Percentiles rank a stretch among this genome's conserved stretches.
These are phyloP conservation scores for Calephelis nemesis DNA, from an alignment of 1,140 invertebrate genomes.

Conservation along the genomic window DNA sequence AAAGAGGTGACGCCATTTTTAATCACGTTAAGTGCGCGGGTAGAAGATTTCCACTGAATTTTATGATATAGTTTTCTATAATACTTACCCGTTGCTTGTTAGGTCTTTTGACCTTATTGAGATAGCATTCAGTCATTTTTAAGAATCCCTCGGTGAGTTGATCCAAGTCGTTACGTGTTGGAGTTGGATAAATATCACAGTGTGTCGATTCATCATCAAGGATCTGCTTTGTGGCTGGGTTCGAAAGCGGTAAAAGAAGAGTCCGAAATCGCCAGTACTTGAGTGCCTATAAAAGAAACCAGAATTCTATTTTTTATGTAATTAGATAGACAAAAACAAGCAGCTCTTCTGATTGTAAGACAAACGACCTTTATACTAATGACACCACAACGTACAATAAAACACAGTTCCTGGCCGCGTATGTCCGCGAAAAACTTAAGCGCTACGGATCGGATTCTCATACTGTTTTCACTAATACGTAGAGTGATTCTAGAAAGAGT, in stretches of 20 bases:
- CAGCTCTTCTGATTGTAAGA: too few relatives aligned
- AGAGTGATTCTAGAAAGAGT: too few relatives aligned
- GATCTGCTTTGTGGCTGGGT: conserved; percentile 86
- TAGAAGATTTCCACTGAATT: not conserved
- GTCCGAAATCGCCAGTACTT: conserved; percentile 98
- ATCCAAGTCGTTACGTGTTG: conserved; percentile 85
- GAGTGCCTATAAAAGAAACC: conserved; percentile 81
- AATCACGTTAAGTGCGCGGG: too few relatives aligned
- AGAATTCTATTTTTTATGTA: not conserved
- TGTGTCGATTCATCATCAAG: conserved; percentile 83
- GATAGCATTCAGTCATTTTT: conserved; percentile 91
- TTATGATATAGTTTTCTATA: not conserved
- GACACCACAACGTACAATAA: too few relatives aligned
- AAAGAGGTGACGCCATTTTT: too few relatives aligned
- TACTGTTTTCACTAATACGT: too few relatives aligned
- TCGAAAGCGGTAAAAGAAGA: conserved; percentile 89
- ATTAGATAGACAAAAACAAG: too few relatives aligned
- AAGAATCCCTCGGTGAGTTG: conserved; percentile 85
- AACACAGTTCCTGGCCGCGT: too few relatives aligned
- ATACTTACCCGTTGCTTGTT: conserved; percentile 82
- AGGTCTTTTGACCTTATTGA: conserved; percentile 93
- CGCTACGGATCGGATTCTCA: too few relatives aligned
- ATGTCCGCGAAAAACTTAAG: too few relatives aligned
- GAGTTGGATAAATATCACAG: conserved; percentile 89
- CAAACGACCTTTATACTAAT: too few relatives aligned